These are phyloP conservation scores for Harmothoe impar DNA, from an alignment of 2,888 invertebrate species.

Conservation along the genomic window DNA sequence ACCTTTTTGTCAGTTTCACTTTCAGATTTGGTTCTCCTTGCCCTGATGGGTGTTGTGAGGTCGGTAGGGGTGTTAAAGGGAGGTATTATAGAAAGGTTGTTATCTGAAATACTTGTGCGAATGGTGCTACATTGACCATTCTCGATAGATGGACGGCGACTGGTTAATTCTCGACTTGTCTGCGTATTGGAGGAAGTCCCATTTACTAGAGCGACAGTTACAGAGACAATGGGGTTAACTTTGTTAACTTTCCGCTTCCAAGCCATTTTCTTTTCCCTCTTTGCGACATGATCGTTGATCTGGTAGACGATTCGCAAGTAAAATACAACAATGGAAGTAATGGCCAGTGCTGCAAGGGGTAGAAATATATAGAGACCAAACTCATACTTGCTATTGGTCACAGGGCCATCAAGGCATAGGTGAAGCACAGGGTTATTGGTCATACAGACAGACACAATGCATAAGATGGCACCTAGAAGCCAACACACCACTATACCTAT, in stretches of 20 bases:
- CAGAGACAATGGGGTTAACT: slow-evolving; percentile 35
- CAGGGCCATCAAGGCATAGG: not conserved
- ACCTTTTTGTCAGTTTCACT: not conserved
- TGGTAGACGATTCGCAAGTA: slow-evolving; percentile 59
- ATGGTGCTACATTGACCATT: not conserved
- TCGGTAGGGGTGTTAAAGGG: not conserved
- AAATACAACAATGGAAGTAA: slow-evolving; percentile 58
- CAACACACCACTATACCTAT: slow-evolving; percentile 63
- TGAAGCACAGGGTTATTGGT: slow-evolving; percentile 21
- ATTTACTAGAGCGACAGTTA: not conserved
- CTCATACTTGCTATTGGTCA: slow-evolving; percentile 20
- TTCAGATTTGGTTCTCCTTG: not conserved
- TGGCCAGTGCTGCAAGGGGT: slow-evolving; percentile 1
- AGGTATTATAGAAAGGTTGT: not conserved
- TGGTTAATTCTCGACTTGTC: not conserved
- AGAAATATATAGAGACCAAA: slow-evolving; percentile 64
- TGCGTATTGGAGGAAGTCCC: not conserved
- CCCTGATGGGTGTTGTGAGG: not conserved
- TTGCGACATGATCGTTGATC: slow-evolving; percentile 58
- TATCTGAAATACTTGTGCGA: slow-evolving; percentile 11
- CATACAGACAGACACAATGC: slow-evolving; percentile 48
- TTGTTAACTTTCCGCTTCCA: slow-evolving; percentile 29
- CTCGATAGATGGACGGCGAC: not conserved
- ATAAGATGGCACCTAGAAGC: slow-evolving; percentile 36
- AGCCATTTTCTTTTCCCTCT: not conserved